These are phyloP conservation scores for Podilymbus podiceps DNA, from an alignment of 2,113 vertebrate species.

Conservation along the genomic window DNA sequence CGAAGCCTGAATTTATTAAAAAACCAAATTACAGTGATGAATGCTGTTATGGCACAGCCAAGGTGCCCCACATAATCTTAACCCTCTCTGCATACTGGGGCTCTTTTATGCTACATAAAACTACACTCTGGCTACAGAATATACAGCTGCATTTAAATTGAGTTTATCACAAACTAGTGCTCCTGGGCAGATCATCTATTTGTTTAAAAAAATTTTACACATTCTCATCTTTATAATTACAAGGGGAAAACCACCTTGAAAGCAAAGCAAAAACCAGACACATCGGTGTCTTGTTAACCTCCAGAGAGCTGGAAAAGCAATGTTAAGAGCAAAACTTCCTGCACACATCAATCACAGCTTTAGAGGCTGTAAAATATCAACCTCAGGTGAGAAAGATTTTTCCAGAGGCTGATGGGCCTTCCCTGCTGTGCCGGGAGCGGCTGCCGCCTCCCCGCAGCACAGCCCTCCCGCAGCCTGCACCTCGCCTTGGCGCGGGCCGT, in stretches of 20 bases:
- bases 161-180: conserved; percentile 2
- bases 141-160: neutral
- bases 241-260: neutral
- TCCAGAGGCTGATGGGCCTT: neutral
- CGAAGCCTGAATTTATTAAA: neutral
- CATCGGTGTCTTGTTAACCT: neutral
- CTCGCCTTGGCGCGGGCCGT: neutral
- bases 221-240: neutral
- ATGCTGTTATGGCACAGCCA: neutral
- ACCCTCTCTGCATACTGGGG: neutral
- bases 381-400: neutral
- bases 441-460: neutral
- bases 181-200: neutral
- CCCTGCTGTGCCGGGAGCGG: neutral
- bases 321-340: neutral
- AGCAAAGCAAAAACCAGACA: neutral
- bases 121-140: neutral
- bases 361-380: neutral
- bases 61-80: neutral
- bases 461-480: neutral
- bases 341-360: neutral
- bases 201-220: neutral
- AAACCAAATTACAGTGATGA: neutral
- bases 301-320: neutral
- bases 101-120: neutral